phyloP scores from a whole-genome alignment of 2,797 vertebrate genomes.

The Hyperoplus lanceolatus region DNA sequence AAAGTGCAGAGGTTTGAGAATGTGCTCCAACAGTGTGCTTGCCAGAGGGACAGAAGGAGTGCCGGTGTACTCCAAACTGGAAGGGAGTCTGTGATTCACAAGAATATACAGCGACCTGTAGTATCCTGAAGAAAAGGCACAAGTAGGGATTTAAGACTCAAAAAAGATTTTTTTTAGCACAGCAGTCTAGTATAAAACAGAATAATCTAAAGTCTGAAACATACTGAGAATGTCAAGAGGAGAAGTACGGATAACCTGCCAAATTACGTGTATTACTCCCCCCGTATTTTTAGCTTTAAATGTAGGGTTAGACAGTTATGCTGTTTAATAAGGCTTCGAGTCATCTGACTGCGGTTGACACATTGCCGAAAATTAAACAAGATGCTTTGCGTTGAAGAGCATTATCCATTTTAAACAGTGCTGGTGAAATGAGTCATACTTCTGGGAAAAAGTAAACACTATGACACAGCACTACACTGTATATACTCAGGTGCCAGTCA shows the following conservation, averaged over 20 bases:
- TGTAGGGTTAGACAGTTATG: background rate
- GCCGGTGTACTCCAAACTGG: constrained; percentile 96
- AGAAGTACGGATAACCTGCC: background rate
- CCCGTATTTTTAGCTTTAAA: constrained; percentile 6
- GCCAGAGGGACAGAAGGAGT: constrained; percentile 93
- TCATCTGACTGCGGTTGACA: constrained; percentile 3
- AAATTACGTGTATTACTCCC: background rate
- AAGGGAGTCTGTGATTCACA: constrained; percentile 95
- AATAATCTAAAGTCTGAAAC: background rate
- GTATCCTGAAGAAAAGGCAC: constrained; percentile 87
- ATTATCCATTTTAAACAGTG: constrained; percentile 12
- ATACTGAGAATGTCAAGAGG: constrained; percentile 1
- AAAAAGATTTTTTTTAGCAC: background rate
- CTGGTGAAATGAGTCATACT: constrained; percentile 32
- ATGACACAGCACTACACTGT: background rate
- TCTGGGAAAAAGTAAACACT: constrained; percentile 20
- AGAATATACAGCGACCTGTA: constrained; percentile 95
- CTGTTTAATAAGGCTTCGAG: background rate
- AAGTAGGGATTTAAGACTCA: constrained; percentile 2
- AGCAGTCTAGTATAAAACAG: background rate
- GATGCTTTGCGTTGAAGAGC: constrained; percentile 7
- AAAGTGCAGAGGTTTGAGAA: constrained; percentile 99
- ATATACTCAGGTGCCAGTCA: constrained; percentile 36
- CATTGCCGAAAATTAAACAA: constrained; percentile 30
- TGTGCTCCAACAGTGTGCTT: constrained; percentile 96